phyloP scores from a whole-genome alignment of 2,888 invertebrate genomes.

The Monoplex corrugatus region DNA sequence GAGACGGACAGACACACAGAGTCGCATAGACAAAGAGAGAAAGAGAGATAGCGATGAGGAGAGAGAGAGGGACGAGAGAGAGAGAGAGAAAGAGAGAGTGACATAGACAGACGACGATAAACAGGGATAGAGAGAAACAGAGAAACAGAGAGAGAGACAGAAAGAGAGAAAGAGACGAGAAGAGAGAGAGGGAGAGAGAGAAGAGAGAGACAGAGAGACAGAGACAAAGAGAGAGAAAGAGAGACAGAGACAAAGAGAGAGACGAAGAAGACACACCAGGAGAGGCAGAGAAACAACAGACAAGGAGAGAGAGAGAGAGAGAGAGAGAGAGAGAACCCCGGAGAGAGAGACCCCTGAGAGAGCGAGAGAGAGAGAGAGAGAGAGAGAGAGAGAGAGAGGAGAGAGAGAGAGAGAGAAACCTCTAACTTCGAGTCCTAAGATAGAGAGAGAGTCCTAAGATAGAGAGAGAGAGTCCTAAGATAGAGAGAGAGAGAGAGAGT shows the following conservation, averaged over 20 bases:
- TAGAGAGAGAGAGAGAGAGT: too few species aligned
- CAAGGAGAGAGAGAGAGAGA: not conserved
- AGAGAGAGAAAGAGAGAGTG: too few species aligned
- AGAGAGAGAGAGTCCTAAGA: too few species aligned
- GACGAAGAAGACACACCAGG: not conserved
- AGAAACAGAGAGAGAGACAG: not conserved
- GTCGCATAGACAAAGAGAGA: not conserved
- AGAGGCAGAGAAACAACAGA: not conserved
- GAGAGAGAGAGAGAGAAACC: too few species aligned
- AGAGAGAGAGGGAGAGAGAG: slow-evolving; percentile 10
- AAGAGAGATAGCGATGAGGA: not conserved
- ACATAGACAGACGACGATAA: not conserved
- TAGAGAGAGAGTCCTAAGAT: too few species aligned
- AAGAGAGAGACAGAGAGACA: not conserved
- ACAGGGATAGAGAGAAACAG: not conserved
- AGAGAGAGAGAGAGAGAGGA: too few species aligned
- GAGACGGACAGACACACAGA: too few species aligned
- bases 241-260: not conserved
- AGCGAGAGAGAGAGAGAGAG: too few species aligned
- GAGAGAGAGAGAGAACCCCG: not conserved
- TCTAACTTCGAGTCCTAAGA: too few species aligned
- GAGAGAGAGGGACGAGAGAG: not conserved
- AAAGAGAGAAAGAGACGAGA: not conserved
- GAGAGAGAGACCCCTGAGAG: not conserved
- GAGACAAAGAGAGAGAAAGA: not conserved